Evolutionary conservation across 2,797 vertebrate species (phyloP).

Genomic region (Acomys russatus): DNA sequence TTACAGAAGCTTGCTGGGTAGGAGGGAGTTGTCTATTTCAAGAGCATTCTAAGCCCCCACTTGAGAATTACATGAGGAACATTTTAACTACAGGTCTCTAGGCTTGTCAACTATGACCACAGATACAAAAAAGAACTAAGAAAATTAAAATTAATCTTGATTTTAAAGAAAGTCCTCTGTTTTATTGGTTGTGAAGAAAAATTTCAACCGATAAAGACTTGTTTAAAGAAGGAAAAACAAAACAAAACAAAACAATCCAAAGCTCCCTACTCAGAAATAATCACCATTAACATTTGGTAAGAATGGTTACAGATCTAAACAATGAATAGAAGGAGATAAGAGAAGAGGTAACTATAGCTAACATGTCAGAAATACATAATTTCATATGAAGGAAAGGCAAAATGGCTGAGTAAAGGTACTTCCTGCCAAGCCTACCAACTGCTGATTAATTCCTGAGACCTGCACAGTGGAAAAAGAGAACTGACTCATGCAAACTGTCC

Average conservation of each 20-base stretch:
- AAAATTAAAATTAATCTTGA: constrained; percentile 11
- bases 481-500: too few relatives aligned
- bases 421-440: neutral
- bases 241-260: constrained; percentile 31
- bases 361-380: constrained; percentile 24
- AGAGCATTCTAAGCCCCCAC: neutral
- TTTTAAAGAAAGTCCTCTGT: constrained; percentile 34
- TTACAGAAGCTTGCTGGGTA: neutral
- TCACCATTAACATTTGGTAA: neutral
- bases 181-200: constrained; percentile 3
- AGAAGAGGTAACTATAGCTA: neutral
- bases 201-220: neutral
- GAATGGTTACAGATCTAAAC: neutral
- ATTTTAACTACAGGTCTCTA: constrained; percentile 44
- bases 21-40: neutral
- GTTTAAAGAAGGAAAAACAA: neutral
- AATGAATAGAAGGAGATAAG: constrained; percentile 1
- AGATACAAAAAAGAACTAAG: constrained; percentile 16
- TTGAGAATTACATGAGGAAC: constrained; percentile 3
- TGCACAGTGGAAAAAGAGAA: neutral
- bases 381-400: neutral
- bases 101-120: neutral
- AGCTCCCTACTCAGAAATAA: constrained; percentile 33
- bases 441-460: neutral
- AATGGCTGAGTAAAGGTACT: neutral